These are phyloP conservation scores for Phrynosoma blainvillii DNA, from an alignment of 2,113 vertebrate genomes.

Conservation along the genomic window DNA sequence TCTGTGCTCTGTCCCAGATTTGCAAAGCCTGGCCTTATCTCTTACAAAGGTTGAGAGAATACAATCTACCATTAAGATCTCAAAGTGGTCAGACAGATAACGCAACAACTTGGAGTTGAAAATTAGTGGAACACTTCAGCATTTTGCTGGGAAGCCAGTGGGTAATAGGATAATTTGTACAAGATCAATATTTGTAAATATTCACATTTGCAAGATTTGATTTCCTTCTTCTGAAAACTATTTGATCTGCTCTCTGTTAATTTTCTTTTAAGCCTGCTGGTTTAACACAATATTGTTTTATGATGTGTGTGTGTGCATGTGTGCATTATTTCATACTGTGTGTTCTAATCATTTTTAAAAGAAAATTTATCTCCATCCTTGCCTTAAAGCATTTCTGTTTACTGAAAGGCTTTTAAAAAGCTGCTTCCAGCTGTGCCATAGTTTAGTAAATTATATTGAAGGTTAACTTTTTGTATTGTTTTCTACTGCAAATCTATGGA, in stretches of 20 bases:
- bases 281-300: constrained; percentile 68
- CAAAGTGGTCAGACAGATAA: neutral
- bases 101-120: neutral
- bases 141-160: neutral
- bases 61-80: neutral
- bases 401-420: constrained; percentile 69
- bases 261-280: constrained; percentile 63
- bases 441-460: constrained; percentile 70
- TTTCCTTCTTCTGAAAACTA: constrained; percentile 57
- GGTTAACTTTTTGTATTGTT: constrained; percentile 65
- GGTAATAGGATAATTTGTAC: neutral
- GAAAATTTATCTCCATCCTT: constrained; percentile 58
- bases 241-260: constrained; percentile 52
- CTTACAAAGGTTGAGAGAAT: too few relatives aligned
- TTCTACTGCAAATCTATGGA: constrained; percentile 59
- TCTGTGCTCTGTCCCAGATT: too few relatives aligned
- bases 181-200: constrained; percentile 1
- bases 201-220: constrained; percentile 52
- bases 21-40: too few relatives aligned
- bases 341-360: constrained; percentile 70
- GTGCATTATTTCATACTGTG: constrained; percentile 74
- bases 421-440: constrained; percentile 71
- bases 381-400: constrained; percentile 65
- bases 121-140: constrained; percentile 42
- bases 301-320: constrained; percentile 59